Percentiles rank a stretch among this genome's conserved stretches.
phyloP scores from a whole-genome alignment of 2,113 vertebrate genomes.

The Thomomys bottae region DNA sequence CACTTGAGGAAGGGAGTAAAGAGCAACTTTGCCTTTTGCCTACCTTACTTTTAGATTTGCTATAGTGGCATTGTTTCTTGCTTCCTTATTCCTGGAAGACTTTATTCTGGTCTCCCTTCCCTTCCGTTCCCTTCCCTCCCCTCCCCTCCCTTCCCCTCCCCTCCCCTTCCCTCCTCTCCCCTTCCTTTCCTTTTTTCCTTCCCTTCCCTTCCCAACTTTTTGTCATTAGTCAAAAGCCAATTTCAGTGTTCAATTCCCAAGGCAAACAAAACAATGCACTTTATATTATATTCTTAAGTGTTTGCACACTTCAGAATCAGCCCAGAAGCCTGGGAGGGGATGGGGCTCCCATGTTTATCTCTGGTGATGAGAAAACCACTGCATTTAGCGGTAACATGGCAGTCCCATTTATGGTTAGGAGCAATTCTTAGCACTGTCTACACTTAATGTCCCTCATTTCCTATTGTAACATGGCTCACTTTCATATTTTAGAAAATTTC shows the following conservation, averaged over 20 bases:
- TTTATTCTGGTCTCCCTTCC: not conserved
- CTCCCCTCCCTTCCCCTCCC: too few species aligned
- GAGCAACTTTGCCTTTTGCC: not conserved
- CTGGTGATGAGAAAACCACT: slow-evolving; percentile 38
- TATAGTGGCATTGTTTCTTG: not conserved
- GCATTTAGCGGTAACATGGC: not conserved
- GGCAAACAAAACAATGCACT: not conserved
- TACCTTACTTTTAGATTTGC: not conserved
- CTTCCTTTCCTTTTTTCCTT: not conserved
- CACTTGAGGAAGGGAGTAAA: not conserved
- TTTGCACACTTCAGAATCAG: not conserved
- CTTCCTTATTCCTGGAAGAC: not conserved
- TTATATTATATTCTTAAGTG: not conserved
- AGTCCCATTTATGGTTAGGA: not conserved
- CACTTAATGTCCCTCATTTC: not conserved
- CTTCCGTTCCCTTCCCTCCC: too few species aligned
- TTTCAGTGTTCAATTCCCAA: not conserved
- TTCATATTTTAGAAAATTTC: not conserved
- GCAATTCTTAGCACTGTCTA: not conserved
- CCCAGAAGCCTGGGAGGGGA: not conserved
- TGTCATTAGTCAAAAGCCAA: not conserved
- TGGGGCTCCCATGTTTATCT: not conserved
- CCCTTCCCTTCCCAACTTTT: too few species aligned
- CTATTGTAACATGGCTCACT: not conserved
- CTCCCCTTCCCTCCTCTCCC: too few species aligned